A percentile compares a stretch with the other conserved stretches of the same genome.
These are phyloP conservation scores for Trogon surrucura DNA, from an alignment of 2,113 vertebrate species.

Conservation along the genomic window DNA sequence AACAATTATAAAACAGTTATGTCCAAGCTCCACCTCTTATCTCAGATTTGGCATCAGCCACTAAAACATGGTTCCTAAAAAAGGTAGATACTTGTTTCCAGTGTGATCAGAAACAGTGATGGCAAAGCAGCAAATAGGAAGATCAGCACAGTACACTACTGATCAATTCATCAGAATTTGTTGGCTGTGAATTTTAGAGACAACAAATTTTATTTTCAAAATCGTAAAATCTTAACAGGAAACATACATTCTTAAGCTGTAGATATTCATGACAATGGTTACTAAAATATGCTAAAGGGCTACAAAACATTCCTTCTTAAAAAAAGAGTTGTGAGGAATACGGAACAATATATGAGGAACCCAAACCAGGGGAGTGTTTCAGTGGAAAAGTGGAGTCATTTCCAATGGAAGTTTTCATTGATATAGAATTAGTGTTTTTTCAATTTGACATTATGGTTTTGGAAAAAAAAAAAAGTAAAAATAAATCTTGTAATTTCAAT, in stretches of 20 bases:
- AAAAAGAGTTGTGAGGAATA: neutral
- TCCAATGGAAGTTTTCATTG: neutral
- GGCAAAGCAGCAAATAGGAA: neutral
- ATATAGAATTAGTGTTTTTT: neutral
- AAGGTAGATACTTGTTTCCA: too few species aligned
- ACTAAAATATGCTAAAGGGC: neutral
- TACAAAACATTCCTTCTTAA: neutral
- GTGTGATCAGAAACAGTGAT: neutral
- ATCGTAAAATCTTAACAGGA: neutral
- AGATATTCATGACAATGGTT: neutral
- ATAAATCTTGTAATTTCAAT: neutral
- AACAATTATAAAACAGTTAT: too few species aligned
- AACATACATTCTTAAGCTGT: neutral
- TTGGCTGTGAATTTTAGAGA: neutral
- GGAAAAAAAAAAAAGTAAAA: too few species aligned
- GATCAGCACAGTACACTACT: neutral
- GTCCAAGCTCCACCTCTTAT: too few species aligned
- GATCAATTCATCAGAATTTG: neutral
- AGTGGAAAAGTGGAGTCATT: neutral
- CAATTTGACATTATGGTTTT: neutral
- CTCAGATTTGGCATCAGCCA: neutral
- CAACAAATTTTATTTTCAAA: neutral
- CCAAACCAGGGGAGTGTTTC: neutral
- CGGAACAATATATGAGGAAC: neutral
- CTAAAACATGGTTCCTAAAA: neutral